A percentile compares a stretch with the other conserved stretches of the same genome.
phyloP scores from a whole-genome alignment of 2,888 invertebrate species.

The Spatulosminthurus flaviceps region DNA sequence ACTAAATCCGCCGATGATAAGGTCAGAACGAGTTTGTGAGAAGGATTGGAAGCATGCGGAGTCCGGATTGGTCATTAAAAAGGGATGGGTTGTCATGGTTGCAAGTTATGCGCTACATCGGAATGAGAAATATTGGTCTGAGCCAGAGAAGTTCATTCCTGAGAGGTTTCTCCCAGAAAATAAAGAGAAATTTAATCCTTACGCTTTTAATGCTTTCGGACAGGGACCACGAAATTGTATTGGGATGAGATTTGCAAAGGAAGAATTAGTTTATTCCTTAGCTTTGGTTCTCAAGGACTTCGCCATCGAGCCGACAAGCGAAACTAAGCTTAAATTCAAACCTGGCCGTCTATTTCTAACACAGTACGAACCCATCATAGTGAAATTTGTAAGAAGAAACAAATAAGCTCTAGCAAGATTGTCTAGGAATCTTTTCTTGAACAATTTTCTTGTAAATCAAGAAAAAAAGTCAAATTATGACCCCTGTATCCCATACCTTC shows the following conservation, averaged over 20 bases:
- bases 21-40: conserved; percentile 58
- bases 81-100: conserved; percentile 53
- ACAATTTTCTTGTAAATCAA: too few species aligned
- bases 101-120: conserved; percentile 56
- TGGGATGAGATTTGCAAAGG: conserved; percentile 43
- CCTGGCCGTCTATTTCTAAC: conserved; percentile 21
- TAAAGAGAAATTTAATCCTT: conserved; percentile 55
- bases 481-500: too few species aligned
- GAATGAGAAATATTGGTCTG: conserved; percentile 51
- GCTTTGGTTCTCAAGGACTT: conserved; percentile 33
- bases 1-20: conserved; percentile 54
- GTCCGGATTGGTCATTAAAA: conserved; percentile 52
- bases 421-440: too few species aligned
- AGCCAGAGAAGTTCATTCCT: conserved; percentile 55
- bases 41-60: conserved; percentile 59
- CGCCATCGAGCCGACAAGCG: not conserved
- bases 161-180: conserved; percentile 59
- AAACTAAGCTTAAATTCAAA: conserved; percentile 25
- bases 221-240: conserved; percentile 49
- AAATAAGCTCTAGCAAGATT: too few species aligned
- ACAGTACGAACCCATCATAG: conserved; percentile 31
- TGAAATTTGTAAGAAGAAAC: conserved; percentile 46
- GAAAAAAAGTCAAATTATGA: too few species aligned
- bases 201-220: conserved; percentile 46
- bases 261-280: conserved; percentile 27